phyloP scores from a whole-genome alignment of 2,888 invertebrate species.

The Plebejus melissa region DNA sequence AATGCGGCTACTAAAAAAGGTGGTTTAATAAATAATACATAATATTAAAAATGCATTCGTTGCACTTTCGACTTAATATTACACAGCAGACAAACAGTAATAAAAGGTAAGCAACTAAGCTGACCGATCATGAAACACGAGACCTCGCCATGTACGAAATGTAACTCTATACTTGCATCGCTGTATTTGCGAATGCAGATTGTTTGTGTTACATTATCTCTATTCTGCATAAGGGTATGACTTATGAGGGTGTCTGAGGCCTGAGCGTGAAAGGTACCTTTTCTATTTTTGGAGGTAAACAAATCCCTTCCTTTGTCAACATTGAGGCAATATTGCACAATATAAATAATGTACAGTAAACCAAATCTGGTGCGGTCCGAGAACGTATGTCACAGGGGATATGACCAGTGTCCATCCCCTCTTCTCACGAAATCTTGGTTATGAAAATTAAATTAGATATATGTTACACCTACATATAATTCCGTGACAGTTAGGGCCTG shows the following conservation, averaged over 20 bases:
- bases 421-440: no score
- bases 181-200: conserved; percentile 1
- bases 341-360: neutral
- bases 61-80: no score
- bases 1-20: no score
- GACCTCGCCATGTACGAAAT: neutral
- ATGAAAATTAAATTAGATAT: no score
- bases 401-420: no score
- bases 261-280: neutral
- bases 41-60: no score
- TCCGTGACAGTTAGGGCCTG: no score
- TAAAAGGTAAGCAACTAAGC: neutral
- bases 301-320: neutral
- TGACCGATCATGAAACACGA: neutral
- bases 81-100: neutral
- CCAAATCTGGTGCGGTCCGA: neutral
- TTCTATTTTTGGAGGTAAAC: conserved; percentile 6
- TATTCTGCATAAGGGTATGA: neutral
- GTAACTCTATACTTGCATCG: neutral
- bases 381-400: no score
- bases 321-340: neutral
- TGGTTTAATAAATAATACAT: no score
- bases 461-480: no score
- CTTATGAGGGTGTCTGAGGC: neutral
- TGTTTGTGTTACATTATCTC: conserved; percentile 6